These are phyloP conservation scores for Lottia gigantea DNA, from an alignment of 2,888 invertebrate species.

Conservation along the genomic window DNA sequence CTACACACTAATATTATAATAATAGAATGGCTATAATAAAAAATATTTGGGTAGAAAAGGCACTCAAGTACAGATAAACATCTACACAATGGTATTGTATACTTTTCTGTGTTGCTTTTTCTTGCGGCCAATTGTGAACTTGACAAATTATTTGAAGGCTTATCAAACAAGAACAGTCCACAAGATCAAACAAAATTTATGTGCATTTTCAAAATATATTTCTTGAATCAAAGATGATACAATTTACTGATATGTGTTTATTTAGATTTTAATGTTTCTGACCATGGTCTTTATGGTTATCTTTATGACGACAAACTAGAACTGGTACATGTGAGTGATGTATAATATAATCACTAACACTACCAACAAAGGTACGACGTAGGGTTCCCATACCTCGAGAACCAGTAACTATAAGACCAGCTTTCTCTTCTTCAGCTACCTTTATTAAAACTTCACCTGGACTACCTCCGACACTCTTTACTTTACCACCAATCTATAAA, in stretches of 20 bases:
- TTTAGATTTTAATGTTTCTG: neutral
- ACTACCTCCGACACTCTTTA: slow-evolving; percentile 1
- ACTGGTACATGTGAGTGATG: slow-evolving; percentile 5
- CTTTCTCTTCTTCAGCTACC: neutral
- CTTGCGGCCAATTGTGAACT: too few relatives aligned
- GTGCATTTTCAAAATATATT: too few relatives aligned
- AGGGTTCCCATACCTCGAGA: slow-evolving; percentile 2
- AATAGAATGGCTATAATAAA: too few relatives aligned
- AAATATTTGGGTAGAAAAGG: too few relatives aligned
- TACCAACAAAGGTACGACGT: slow-evolving; percentile 2
- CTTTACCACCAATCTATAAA: neutral
- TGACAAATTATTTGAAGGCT: too few relatives aligned
- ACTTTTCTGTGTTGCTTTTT: too few relatives aligned
- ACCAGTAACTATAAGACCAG: neutral
- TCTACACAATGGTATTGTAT: too few relatives aligned
- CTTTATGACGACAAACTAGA: slow-evolving; percentile 6
- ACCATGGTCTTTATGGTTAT: slow-evolving; percentile 3
- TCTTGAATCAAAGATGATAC: too few relatives aligned
- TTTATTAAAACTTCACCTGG: neutral
- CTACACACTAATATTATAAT: too few relatives aligned
- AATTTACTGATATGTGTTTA: neutral
- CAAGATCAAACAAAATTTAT: too few relatives aligned
- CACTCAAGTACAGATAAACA: too few relatives aligned
- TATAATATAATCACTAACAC: slow-evolving; percentile 6
- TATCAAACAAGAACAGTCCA: too few relatives aligned